Percentiles rank a stretch among this genome's conserved stretches.
Evolutionary conservation across 2,113 vertebrate species (phyloP).

Genomic region (Gorsachius goisagi): DNA sequence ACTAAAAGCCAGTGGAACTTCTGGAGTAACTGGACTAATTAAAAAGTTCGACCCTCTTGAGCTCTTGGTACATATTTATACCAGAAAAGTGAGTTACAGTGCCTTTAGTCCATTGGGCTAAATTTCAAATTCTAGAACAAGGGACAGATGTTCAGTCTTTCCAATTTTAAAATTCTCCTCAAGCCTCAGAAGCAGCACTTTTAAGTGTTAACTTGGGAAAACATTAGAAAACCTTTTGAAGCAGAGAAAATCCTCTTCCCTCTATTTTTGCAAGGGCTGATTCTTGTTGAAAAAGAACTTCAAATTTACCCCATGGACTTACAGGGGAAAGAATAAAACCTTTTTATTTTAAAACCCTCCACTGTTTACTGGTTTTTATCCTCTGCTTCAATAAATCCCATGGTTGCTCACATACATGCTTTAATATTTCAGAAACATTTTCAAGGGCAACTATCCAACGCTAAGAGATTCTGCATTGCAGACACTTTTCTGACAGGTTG

Average conservation of each 20-base stretch:
- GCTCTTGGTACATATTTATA: not conserved
- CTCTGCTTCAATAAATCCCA: conserved; percentile 59
- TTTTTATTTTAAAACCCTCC: not conserved
- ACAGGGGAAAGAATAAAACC: conserved; percentile 45
- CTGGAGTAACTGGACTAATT: not conserved
- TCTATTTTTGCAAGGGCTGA: conserved; percentile 47
- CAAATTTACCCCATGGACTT: conserved; percentile 66
- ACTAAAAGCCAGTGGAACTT: not conserved
- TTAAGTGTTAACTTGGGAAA: conserved; percentile 73
- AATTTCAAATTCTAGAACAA: conserved; percentile 23
- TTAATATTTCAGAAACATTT: conserved; percentile 63
- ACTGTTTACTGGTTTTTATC: conserved; percentile 63
- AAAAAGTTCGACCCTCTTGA: not conserved
- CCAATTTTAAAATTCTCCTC: conserved; percentile 63
- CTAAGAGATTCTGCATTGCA: conserved; percentile 37
- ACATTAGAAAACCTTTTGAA: conserved; percentile 70
- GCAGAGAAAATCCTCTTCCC: conserved; percentile 59
- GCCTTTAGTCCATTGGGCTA: not conserved
- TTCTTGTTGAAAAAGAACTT: conserved; percentile 68
- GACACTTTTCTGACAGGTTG: conserved; percentile 42
- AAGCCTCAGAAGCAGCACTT: conserved; percentile 49
- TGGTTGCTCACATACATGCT: conserved; percentile 37
- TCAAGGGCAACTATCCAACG: conserved; percentile 57
- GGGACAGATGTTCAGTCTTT: conserved; percentile 8
- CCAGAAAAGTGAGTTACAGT: not conserved